These are phyloP conservation scores for Chalcosyrphus nemorum DNA, from an alignment of 2,888 invertebrate genomes.

Conservation along the genomic window DNA sequence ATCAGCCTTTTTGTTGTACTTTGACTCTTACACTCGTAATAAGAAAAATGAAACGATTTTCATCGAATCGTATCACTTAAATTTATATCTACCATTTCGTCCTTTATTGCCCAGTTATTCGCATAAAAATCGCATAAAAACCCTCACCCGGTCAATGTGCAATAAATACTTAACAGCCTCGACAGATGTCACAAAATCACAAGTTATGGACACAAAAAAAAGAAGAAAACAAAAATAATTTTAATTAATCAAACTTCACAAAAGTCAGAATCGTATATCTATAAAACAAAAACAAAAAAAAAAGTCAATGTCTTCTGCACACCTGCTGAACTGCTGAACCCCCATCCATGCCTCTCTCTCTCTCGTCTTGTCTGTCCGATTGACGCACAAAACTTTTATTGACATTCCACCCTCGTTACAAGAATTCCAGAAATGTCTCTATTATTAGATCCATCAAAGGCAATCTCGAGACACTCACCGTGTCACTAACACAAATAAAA, in stretches of 20 bases:
- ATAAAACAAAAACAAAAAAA: not conserved
- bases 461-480: not conserved
- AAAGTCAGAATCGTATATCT: not conserved
- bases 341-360: not conserved
- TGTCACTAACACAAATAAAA: conserved; percentile 9
- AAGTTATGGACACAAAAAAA: conserved; percentile 1
- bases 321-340: too few relatives aligned
- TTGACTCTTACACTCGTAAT: too few relatives aligned
- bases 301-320: not conserved
- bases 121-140: not conserved
- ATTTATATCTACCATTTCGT: too few relatives aligned
- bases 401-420: conserved; percentile 5
- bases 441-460: not conserved
- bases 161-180: not conserved
- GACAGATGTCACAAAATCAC: not conserved
- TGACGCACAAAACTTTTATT: conserved; percentile 6
- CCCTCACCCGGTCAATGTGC: not conserved
- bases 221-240: too few relatives aligned
- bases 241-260: not conserved
- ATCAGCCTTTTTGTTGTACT: too few relatives aligned
- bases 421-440: not conserved
- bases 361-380: not conserved
- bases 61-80: too few relatives aligned
- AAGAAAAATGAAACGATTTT: too few relatives aligned
- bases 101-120: not conserved